Conservation (phyloP, 2,113 vertebrate genomes). For the Pluvianellus socialis region DNA sequence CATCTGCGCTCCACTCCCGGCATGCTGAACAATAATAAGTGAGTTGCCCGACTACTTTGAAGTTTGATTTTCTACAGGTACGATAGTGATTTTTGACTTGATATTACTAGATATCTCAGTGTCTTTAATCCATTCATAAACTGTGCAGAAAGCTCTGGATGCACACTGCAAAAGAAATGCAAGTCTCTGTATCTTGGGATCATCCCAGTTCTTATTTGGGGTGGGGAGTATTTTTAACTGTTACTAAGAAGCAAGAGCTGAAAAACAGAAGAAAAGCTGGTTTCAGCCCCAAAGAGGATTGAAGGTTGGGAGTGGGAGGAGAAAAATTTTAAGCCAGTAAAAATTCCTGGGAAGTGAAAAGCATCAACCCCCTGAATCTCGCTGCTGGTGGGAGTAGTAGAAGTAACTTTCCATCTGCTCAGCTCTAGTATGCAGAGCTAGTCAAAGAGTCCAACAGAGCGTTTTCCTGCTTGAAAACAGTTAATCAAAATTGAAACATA, state of each 20-base stretch:
- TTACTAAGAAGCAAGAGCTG: neutral
- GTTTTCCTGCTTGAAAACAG: neutral
- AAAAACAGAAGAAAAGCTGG: neutral
- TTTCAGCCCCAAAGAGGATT: neutral
- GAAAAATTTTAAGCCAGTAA: neutral
- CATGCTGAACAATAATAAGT: neutral
- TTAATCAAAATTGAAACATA: neutral
- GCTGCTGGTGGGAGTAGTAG: constrained; percentile 1
- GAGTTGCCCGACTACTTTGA: neutral
- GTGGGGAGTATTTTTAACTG: neutral
- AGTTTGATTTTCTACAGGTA: neutral
- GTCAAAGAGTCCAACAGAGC: neutral
- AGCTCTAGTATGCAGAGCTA: neutral
- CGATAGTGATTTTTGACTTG: neutral
- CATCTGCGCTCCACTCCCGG: neutral
- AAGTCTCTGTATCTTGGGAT: neutral
- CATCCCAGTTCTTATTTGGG: neutral
- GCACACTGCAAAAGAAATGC: neutral
- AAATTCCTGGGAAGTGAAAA: constrained; percentile 30
- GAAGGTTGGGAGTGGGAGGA: neutral
- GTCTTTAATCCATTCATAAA: neutral
- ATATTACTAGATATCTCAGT: neutral
- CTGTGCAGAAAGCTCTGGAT: neutral
- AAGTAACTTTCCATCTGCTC: constrained; percentile 44
- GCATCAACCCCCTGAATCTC: neutral